Evolutionary conservation across 2,113 vertebrate species (phyloP).

Genomic region (Silurus meridionalis): DNA sequence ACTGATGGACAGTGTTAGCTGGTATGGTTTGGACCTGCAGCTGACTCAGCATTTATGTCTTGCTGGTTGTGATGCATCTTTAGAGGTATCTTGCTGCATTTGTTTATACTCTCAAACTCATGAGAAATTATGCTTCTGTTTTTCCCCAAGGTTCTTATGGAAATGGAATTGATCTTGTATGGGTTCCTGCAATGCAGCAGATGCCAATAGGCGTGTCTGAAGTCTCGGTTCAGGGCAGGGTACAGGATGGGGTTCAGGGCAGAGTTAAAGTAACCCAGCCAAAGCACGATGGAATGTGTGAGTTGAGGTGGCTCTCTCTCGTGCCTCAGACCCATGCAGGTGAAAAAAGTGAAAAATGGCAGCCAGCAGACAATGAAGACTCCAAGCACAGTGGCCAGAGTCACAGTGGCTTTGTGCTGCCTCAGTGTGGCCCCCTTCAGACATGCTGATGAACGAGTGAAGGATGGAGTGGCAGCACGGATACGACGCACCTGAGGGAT

Average conservation of each 20-base stretch:
- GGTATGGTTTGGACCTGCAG: neutral
- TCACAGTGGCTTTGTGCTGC: slow-evolving; percentile 93
- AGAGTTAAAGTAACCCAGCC: slow-evolving; percentile 93
- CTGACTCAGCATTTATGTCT: neutral
- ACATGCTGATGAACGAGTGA: slow-evolving; percentile 55
- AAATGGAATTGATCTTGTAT: neutral
- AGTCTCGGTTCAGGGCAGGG: slow-evolving; percentile 87
- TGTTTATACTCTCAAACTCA: neutral
- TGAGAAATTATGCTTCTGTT: neutral
- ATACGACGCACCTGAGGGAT: slow-evolving; percentile 67
- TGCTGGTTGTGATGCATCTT: neutral
- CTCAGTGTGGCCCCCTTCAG: slow-evolving; percentile 65
- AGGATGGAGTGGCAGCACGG: slow-evolving; percentile 65
- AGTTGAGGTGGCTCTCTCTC: slow-evolving; percentile 54
- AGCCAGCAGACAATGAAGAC: slow-evolving; percentile 92
- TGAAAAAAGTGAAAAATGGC: slow-evolving; percentile 89
- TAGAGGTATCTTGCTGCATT: neutral
- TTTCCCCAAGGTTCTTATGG: neutral
- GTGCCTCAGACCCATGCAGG: slow-evolving; percentile 73
- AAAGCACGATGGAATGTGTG: slow-evolving; percentile 70
- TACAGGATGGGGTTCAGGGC: slow-evolving; percentile 94
- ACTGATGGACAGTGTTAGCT: neutral
- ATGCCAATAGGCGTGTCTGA: slow-evolving; percentile 80
- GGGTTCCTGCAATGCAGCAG: slow-evolving; percentile 74
- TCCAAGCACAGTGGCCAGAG: slow-evolving; percentile 85